A percentile compares a stretch with the other conserved stretches of the same genome.
Evolutionary conservation across 2,113 vertebrate genomes (phyloP).

Genomic region (Platanista minor): DNA sequence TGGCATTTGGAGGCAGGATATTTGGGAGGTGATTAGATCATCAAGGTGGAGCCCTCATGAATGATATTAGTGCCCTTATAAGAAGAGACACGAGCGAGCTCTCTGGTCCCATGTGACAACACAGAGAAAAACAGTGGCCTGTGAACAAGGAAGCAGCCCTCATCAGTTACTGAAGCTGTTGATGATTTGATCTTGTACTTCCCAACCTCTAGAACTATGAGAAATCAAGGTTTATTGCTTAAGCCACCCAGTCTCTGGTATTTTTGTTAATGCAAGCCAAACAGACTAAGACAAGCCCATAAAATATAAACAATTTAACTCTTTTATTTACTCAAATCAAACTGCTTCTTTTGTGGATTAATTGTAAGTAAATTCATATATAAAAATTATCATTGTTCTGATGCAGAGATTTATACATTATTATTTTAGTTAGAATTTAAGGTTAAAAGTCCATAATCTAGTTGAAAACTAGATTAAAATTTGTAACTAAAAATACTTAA

Average conservation of each 20-base stretch:
- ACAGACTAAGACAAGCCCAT: background rate
- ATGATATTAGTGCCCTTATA: background rate
- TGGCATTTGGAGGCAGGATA: background rate
- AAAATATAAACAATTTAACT: background rate
- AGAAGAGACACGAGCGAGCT: background rate
- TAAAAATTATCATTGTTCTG: background rate
- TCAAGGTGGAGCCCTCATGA: background rate
- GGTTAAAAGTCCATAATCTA: background rate
- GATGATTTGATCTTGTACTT: background rate
- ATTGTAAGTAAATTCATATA: background rate
- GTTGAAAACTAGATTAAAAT: background rate
- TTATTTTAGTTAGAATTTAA: background rate
- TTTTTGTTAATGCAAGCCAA: background rate
- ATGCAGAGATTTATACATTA: background rate
- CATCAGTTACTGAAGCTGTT: background rate
- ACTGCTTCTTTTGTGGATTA: background rate
- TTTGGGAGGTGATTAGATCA: background rate
- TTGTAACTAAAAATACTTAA: background rate
- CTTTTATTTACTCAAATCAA: background rate
- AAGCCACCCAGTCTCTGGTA: background rate
- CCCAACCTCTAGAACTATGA: background rate
- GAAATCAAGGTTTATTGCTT: background rate
- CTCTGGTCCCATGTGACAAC: background rate
- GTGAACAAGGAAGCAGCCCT: background rate
- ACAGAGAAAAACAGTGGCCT: background rate